These are phyloP conservation scores for Lithophane semibrunnea DNA, from an alignment of 2,888 invertebrate species.

Conservation along the genomic window DNA sequence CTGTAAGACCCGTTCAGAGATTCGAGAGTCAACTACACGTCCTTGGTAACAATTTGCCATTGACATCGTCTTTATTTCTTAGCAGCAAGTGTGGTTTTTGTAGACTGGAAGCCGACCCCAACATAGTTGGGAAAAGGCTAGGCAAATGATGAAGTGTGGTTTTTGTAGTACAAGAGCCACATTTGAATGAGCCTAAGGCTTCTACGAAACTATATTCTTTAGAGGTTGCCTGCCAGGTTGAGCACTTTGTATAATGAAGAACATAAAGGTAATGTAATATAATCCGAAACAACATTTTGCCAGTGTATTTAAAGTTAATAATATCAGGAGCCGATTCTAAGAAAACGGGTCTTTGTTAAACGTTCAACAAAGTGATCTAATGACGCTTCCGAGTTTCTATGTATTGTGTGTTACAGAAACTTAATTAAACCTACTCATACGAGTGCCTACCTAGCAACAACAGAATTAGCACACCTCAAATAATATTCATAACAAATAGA, in stretches of 20 bases:
- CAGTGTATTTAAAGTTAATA: not conserved
- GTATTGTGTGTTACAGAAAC: not conserved
- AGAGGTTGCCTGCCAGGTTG: not conserved
- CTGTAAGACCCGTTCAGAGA: too few relatives aligned
- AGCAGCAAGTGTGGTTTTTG: not conserved
- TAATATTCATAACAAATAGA: not conserved
- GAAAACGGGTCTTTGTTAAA: not conserved
- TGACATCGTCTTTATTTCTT: not conserved
- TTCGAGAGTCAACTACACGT: not conserved
- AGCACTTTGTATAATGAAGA: not conserved
- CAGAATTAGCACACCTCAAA: not conserved
- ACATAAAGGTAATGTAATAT: not conserved
- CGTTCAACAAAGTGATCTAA: not conserved
- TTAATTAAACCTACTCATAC: not conserved
- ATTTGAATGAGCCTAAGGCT: not conserved
- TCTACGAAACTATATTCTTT: not conserved
- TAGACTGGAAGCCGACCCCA: not conserved
- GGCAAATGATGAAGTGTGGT: not conserved
- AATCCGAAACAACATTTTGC: not conserved
- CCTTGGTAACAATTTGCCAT: not conserved
- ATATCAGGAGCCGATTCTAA: not conserved
- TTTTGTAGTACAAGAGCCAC: not conserved
- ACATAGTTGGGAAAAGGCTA: too few relatives aligned
- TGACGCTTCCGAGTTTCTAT: not conserved
- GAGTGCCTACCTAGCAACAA: not conserved